Conservation (phyloP, 2,888 invertebrate genomes). For the Baccha elongata region DNA sequence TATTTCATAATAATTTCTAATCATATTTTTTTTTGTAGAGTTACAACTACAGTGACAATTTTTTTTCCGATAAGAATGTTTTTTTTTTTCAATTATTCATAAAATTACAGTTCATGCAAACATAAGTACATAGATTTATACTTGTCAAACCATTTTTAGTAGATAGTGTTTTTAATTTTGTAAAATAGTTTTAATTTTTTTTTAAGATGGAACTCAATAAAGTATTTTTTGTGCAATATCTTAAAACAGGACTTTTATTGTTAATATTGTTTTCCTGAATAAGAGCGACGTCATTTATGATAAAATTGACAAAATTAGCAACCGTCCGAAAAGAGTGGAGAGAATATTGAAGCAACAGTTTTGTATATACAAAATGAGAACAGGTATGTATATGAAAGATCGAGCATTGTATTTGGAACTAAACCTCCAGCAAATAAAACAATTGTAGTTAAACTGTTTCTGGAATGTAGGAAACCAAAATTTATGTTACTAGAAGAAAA, state of each 20-base stretch:
- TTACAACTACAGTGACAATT: constrained; percentile 40
- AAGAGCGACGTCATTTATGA: constrained; percentile 44
- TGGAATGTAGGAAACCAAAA: too few species aligned
- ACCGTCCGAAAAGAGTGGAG: too few species aligned
- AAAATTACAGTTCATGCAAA: constrained; percentile 34
- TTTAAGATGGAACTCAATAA: constrained; percentile 41
- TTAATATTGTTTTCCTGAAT: not conserved
- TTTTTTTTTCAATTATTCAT: constrained; percentile 34
- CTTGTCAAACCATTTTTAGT: constrained; percentile 47
- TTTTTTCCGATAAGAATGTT: constrained; percentile 57
- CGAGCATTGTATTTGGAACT: too few species aligned
- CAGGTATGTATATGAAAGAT: too few species aligned
- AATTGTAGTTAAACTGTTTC: too few species aligned
- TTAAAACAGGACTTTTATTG: constrained; percentile 35
- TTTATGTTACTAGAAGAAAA: too few species aligned
- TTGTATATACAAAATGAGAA: too few species aligned
- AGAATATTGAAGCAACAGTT: too few species aligned
- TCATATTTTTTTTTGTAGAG: constrained; percentile 33
- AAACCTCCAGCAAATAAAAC: too few species aligned
- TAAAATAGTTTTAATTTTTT: constrained; percentile 16
- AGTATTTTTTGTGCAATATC: constrained; percentile 43
- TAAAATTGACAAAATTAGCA: too few species aligned
- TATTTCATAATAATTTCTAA: constrained; percentile 7
- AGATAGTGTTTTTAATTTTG: constrained; percentile 45
- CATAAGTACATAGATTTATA: constrained; percentile 25